phyloP scores from a whole-genome alignment of 2,797 vertebrate species.

The Pantherophis vulpinus region DNA sequence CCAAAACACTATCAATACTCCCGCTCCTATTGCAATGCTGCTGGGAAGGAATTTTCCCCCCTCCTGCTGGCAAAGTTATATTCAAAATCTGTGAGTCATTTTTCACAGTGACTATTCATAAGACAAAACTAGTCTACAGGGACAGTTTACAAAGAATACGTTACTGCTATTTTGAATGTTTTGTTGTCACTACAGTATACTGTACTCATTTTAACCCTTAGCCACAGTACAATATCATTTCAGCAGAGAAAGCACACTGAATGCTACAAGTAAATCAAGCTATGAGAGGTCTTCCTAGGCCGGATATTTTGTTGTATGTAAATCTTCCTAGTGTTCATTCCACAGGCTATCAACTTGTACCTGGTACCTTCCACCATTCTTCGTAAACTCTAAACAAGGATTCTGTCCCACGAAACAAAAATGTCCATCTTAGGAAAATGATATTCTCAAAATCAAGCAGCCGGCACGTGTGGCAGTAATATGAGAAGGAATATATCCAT shows the following conservation, averaged over 20 bases:
- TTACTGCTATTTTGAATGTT: conserved; percentile 38
- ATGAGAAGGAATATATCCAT: conserved; percentile 41
- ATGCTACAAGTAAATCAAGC: conserved; percentile 44
- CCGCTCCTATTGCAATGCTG: conserved; percentile 20
- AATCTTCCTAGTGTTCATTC: conserved; percentile 18
- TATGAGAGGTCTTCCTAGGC: conserved; percentile 41
- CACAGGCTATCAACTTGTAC: conserved; percentile 19
- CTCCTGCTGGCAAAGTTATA: conserved; percentile 38
- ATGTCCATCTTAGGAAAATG: conserved; percentile 52
- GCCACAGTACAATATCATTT: conserved; percentile 55
- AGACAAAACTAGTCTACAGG: conserved; percentile 39
- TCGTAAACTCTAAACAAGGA: conserved; percentile 48
- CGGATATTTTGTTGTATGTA: conserved; percentile 9
- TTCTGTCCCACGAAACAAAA: conserved; percentile 49
- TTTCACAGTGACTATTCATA: conserved; percentile 26
- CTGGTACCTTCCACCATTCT: conserved; percentile 38
- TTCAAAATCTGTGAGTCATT: conserved; percentile 29
- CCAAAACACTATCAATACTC: conserved; percentile 30
- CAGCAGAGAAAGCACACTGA: conserved; percentile 55
- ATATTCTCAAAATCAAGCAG: conserved; percentile 48
- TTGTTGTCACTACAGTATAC: conserved; percentile 42
- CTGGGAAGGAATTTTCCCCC: background rate
- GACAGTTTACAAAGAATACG: conserved; percentile 47
- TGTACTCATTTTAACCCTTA: conserved; percentile 39
- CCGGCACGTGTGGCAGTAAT: conserved; percentile 65